Base-by-base conservation (phyloP, 2,797 vertebrate genomes). In the Clarias pachynema region DNA sequence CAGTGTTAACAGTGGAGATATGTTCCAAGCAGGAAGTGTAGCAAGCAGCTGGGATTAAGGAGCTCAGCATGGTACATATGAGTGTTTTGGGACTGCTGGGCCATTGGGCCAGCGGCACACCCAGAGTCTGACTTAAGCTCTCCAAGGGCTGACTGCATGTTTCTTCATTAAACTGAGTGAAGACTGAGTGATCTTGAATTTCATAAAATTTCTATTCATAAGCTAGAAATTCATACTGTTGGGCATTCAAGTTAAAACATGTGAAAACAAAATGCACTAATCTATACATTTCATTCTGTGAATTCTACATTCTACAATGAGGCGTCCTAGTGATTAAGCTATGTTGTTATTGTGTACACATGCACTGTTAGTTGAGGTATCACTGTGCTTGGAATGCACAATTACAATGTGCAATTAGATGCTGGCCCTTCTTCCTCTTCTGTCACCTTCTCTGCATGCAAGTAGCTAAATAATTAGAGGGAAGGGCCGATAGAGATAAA, bases 261-360 rank as follows among this genome's bases (percentile, higher is more conserved):
- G 44, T 12, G 10, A 44, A 44, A 44, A 44, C 10, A 88, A 84
- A 72, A 89, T 91, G 92, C 89, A 91, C 91, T 92, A 90, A 93
- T 91, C 73, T 89, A 92, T 94, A 91, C 87, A 86, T 90, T 89
- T 91, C 78, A 84, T 83, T 85, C 88, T 87, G 88, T 87, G 82
- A 34, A 34, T 34, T 34, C 34, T 34, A 34, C 34, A 34, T 3
- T 34, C 85, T 89, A 86, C 92, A 93, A 94, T 92, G 90, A 94
- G 89, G 87, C 91, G 90, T 89, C 88, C 87, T 88, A 93, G 92
- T 72, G 89, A 92, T 93, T 88, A 89, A 63, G 90, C 92, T 91
- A 87, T 83, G 81, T 85, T 70, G 86, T 49, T 79, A 86, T 91
- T 29, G 85, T 91, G 91, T 89, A 88, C 85, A 87, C 59, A 81